Evolutionary conservation across 1,140 invertebrate genomes (phyloP), one percentile per base, ranked within the genome.

Genomic region (Brachionus calyciflorus): DNA sequence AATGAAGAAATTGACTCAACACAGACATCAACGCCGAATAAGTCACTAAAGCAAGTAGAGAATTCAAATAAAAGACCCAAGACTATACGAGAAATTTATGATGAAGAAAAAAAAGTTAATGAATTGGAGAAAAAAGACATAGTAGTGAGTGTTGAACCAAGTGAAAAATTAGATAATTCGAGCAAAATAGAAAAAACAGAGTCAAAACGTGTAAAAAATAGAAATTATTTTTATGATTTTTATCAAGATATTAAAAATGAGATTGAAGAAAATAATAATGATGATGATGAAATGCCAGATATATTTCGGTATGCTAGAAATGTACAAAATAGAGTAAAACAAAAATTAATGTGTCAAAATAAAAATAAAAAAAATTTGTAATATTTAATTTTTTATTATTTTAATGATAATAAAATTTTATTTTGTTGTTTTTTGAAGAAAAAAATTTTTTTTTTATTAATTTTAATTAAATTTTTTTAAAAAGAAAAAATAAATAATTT

Each of bases 201-300:
- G 40, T 65, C n/a, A 21, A 65, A 65, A 65, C 19, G 40, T n/a
- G 14, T 19, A 46, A n/a, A n/a, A n/a, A 65, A 65, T 65, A 37
- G 60, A 44, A 41, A 17, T 19, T 65, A 65, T 65, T 65, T 65
- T 65, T 65, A 65, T 44, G 60, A 65, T 65, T 65, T 65, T 65
- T 65, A 65, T 65, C 33, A 65, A 41, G 40, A 65, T 65, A 65
- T 65, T 10, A 65, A 44, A 65, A 44, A 65, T 21, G 37, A 65
- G 10, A 65, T 44, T 44, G 60, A 65, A 65, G 40, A 65, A 46
- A 17, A 10, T 3, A 14, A 46, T 14, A 46, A 14, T 46, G 3
- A 10, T 46, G n/a, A 17, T 46, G 9, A 10, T 14, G 44, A 17
- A 7, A 14, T 46, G n/a, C 44, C 44, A 14, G 44, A 46, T 46